A percentile compares a stretch with the other conserved stretches of the same genome.
phyloP scores from a whole-genome alignment of 2,888 invertebrate species.

The Heliconius erato region DNA sequence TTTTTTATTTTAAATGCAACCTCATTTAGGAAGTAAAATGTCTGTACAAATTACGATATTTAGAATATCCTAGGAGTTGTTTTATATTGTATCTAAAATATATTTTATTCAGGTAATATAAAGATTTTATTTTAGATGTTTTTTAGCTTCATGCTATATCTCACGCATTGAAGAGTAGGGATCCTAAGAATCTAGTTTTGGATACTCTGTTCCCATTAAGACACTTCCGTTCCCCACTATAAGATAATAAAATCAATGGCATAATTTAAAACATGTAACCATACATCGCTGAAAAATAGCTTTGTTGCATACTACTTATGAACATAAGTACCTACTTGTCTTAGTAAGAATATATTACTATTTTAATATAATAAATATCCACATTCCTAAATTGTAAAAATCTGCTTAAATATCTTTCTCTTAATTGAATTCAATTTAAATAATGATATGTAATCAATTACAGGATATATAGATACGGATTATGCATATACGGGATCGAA shows the following conservation, averaged over 20 bases:
- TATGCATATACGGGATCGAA: background rate
- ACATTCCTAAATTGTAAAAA: background rate
- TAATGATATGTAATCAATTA: conserved; percentile 4
- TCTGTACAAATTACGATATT: background rate
- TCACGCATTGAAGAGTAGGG: no score
- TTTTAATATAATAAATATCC: background rate
- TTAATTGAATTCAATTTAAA: conserved; percentile 3
- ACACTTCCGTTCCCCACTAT: no score
- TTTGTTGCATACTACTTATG: background rate
- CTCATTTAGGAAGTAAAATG: conserved; percentile 49
- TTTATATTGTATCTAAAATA: background rate
- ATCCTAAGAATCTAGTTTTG: no score
- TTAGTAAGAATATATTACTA: background rate
- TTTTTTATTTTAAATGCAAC: conserved; percentile 53
- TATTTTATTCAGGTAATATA: background rate
- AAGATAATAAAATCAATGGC: no score
- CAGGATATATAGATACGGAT: conserved; percentile 5
- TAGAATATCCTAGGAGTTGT: background rate
- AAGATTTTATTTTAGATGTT: background rate
- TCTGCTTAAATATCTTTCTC: background rate
- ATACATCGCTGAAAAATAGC: no score
- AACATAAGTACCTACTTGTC: background rate
- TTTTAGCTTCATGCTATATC: no score
- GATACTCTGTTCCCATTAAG: no score
- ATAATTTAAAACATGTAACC: no score